These are phyloP conservation scores for Dugesia japonica DNA, from an alignment of 2,888 invertebrate genomes.

Conservation along the genomic window DNA sequence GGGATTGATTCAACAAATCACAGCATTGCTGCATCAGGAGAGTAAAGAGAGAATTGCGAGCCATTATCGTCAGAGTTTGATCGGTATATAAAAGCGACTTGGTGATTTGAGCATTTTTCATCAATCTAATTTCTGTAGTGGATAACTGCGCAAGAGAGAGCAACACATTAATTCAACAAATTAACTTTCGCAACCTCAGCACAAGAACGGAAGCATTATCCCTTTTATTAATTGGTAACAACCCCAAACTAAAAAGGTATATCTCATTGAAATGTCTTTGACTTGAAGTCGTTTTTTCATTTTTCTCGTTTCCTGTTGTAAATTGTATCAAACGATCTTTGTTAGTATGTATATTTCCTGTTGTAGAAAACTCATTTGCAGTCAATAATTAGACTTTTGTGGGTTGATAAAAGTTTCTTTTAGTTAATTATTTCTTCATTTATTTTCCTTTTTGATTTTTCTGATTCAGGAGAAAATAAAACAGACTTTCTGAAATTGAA, in stretches of 20 bases:
- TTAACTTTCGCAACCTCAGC: constrained; percentile 20
- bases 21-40: constrained; percentile 15
- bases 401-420: constrained; percentile 7
- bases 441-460: constrained; percentile 10
- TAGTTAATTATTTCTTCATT: constrained; percentile 8
- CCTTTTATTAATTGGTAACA: constrained; percentile 17
- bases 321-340: constrained; percentile 10
- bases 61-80: background rate
- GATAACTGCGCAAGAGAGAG: background rate
- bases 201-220: constrained; percentile 20
- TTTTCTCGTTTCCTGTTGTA: constrained; percentile 16
- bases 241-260: constrained; percentile 20
- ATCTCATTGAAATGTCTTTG: constrained; percentile 13
- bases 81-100: background rate
- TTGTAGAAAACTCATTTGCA: constrained; percentile 9
- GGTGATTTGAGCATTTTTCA: constrained; percentile 10
- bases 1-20: constrained; percentile 8
- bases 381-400: constrained; percentile 20
- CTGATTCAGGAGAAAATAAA: constrained; percentile 16
- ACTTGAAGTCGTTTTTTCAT: background rate
- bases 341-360: constrained; percentile 20
- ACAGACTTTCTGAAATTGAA: constrained; percentile 20
- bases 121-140: background rate
- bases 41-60: constrained; percentile 20
- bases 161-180: constrained; percentile 20